phyloP scores from a whole-genome alignment of 2,888 invertebrate species.

The Pseudolycoriella hygida region DNA sequence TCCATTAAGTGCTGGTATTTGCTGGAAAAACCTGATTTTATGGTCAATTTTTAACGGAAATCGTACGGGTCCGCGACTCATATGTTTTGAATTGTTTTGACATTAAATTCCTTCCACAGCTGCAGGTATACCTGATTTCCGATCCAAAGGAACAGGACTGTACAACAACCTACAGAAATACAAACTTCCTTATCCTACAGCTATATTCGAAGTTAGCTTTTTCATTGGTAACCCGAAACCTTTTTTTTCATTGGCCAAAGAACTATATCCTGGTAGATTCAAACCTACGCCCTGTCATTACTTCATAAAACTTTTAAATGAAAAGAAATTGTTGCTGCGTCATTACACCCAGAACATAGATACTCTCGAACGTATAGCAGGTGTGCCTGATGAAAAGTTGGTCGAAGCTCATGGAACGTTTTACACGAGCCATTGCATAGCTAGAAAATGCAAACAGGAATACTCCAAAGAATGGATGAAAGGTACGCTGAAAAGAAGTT shows the following conservation, averaged over 20 bases:
- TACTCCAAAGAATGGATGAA: slow-evolving; percentile 75
- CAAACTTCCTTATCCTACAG: slow-evolving; percentile 76
- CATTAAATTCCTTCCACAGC: slow-evolving; percentile 34
- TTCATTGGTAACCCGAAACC: slow-evolving; percentile 80
- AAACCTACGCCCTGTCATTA: slow-evolving; percentile 84
- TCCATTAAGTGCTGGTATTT: too few relatives aligned
- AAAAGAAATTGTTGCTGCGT: slow-evolving; percentile 58
- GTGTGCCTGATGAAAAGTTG: slow-evolving; percentile 63
- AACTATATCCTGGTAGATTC: slow-evolving; percentile 71
- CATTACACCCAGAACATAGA: slow-evolving; percentile 90
- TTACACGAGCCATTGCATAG: slow-evolving; percentile 67
- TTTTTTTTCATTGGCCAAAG: slow-evolving; percentile 80
- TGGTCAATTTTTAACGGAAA: too few relatives aligned
- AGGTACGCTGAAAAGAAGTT: slow-evolving; percentile 30
- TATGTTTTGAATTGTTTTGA: slow-evolving; percentile 2
- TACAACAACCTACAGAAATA: slow-evolving; percentile 86
- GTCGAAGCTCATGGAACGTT: slow-evolving; percentile 95
- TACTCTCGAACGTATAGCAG: slow-evolving; percentile 73
- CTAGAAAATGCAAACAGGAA: slow-evolving; percentile 40
- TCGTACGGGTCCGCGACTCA: too few relatives aligned
- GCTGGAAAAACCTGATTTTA: too few relatives aligned
- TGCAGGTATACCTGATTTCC: slow-evolving; percentile 92
- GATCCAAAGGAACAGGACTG: slow-evolving; percentile 80
- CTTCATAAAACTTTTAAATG: slow-evolving; percentile 67
- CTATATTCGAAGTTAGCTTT: slow-evolving; percentile 80